phyloP scores from a whole-genome alignment of 2,888 invertebrate species.

The Sabellastarte sp. region DNA sequence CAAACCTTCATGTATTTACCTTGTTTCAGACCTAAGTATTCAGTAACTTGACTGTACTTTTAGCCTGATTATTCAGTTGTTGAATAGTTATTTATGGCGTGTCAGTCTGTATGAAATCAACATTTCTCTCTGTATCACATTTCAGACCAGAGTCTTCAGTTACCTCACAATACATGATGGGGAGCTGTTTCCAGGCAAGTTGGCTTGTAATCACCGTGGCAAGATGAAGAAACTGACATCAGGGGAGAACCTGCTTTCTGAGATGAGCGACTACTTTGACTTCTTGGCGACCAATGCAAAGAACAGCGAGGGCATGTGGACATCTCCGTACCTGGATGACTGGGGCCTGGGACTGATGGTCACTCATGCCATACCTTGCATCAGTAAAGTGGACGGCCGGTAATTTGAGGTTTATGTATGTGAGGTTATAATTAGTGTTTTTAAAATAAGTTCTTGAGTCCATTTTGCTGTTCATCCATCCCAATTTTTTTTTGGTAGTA shows the following conservation, averaged over 20 bases:
- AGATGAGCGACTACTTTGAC: slow-evolving; percentile 60
- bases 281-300: slow-evolving; percentile 55
- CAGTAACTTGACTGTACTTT: too few relatives aligned
- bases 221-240: slow-evolving; percentile 54
- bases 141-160: slow-evolving; percentile 57
- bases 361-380: slow-evolving; percentile 58
- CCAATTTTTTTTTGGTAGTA: too few relatives aligned
- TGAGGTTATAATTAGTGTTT: too few relatives aligned
- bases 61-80: too few relatives aligned
- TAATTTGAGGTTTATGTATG: too few relatives aligned
- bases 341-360: slow-evolving; percentile 60
- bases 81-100: too few relatives aligned
- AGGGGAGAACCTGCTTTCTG: slow-evolving; percentile 59
- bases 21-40: too few relatives aligned
- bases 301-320: slow-evolving; percentile 57
- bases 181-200: slow-evolving; percentile 56
- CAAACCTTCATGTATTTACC: too few relatives aligned
- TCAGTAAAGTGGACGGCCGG: slow-evolving; percentile 51
- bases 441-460: too few relatives aligned
- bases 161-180: slow-evolving; percentile 59
- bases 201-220: slow-evolving; percentile 55
- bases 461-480: too few relatives aligned
- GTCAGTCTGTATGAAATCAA: too few relatives aligned
- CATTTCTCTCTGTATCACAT: too few relatives aligned
- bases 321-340: slow-evolving; percentile 59